Evolutionary conservation across 2,888 invertebrate genomes (phyloP).

Genomic region (Caenorhabditis afra): DNA sequence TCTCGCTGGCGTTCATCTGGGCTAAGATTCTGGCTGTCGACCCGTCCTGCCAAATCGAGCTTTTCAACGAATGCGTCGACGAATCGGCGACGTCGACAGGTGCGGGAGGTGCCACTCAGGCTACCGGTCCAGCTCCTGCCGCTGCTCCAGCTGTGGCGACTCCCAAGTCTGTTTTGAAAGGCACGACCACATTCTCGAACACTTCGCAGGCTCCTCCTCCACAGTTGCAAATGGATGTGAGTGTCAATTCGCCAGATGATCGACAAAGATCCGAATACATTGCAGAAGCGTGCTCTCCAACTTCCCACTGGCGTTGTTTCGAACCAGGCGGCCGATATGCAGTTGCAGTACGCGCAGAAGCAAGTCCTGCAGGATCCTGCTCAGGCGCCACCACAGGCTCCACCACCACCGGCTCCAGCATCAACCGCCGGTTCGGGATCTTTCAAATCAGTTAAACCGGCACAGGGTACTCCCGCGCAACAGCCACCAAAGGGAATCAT

Average conservation of each 20-base stretch:
- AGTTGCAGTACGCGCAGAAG: slow-evolving; percentile 39
- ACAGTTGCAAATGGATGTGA: slow-evolving; percentile 24
- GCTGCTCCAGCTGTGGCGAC: too few relatives aligned
- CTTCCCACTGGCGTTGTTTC: slow-evolving; percentile 8
- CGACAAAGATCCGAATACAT: background rate
- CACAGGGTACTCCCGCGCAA: background rate
- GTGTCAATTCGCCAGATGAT: background rate
- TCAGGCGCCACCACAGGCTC: background rate
- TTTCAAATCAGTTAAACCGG: background rate
- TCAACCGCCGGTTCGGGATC: too few relatives aligned
- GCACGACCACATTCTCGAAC: background rate
- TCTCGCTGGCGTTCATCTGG: slow-evolving; percentile 97
- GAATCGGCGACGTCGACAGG: slow-evolving; percentile 6
- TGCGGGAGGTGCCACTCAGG: too few relatives aligned
- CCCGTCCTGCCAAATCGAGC: slow-evolving; percentile 94
- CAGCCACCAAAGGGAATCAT: slow-evolving; percentile 23
- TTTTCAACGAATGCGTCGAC: slow-evolving; percentile 72
- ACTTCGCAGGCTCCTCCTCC: slow-evolving; percentile 15
- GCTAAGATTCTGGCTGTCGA: slow-evolving; percentile 96
- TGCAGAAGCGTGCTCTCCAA: slow-evolving; percentile 24
- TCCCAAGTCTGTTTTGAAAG: too few relatives aligned
- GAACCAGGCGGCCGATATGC: slow-evolving; percentile 38
- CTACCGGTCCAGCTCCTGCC: too few relatives aligned
- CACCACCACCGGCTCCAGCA: too few relatives aligned
- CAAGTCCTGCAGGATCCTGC: slow-evolving; percentile 4